Conservation (phyloP, 2,797 vertebrate genomes). For the Aplochiton taeniatus region DNA sequence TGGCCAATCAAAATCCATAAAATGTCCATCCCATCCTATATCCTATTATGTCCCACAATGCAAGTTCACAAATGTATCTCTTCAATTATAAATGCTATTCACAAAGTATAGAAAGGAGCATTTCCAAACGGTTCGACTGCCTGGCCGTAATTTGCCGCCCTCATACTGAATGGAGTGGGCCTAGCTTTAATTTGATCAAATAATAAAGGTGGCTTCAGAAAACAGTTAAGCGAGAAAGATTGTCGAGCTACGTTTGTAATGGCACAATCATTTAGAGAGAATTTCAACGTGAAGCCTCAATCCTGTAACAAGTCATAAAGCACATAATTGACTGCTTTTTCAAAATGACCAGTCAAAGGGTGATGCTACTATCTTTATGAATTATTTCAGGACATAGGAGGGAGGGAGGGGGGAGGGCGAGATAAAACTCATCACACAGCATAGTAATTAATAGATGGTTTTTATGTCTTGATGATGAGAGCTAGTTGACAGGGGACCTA, state of each 20-base stretch:
- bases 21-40: no score
- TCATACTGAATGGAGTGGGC: no score
- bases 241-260: constrained; percentile 53
- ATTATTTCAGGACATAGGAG: constrained; percentile 33
- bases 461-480: constrained; percentile 85
- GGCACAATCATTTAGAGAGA: constrained; percentile 35
- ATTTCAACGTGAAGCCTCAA: constrained; percentile 33
- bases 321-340: constrained; percentile 47
- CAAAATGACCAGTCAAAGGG: constrained; percentile 52
- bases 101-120: no score
- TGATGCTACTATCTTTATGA: constrained; percentile 55
- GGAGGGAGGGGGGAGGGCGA: constrained; percentile 39
- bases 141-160: no score
- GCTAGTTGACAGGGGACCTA: constrained; percentile 76
- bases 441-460: constrained; percentile 85
- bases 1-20: no score
- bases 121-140: no score
- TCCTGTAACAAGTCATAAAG: constrained; percentile 51
- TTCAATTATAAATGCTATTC: no score
- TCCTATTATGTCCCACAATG: no score
- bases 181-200: no score
- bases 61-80: no score
- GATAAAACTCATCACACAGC: constrained; percentile 78
- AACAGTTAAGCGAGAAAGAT: background rate
- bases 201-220: no score